Conservation (phyloP, 2,797 vertebrate species). For the Remorina albescens region DNA sequence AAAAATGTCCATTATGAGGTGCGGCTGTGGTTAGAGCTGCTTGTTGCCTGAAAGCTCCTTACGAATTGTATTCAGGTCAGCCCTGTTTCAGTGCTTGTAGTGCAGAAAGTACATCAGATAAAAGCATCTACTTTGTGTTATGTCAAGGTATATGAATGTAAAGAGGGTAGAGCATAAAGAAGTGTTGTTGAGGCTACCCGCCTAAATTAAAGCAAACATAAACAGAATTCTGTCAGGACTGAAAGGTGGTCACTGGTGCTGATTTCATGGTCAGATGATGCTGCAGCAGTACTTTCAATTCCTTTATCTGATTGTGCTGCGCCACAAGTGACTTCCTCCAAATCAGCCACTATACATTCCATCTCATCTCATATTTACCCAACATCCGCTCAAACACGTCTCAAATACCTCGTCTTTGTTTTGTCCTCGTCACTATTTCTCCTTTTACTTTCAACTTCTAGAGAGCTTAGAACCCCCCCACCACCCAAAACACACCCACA, state of each 20-base stretch:
- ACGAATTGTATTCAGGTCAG: background rate
- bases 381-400: constrained; percentile 25
- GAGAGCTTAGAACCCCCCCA: constrained; percentile 32
- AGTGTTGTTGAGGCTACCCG: constrained; percentile 30
- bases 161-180: constrained; percentile 10
- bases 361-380: constrained; percentile 46
- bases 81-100: background rate
- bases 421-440: constrained; percentile 16
- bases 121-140: background rate
- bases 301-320: constrained; percentile 43
- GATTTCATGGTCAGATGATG: background rate
- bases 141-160: constrained; percentile 5
- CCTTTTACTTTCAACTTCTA: constrained; percentile 50
- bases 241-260: background rate
- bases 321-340: constrained; percentile 26
- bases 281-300: constrained; percentile 1
- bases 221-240: background rate
- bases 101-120: background rate
- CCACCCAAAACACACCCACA: constrained; percentile 7
- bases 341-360: constrained; percentile 52
- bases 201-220: constrained; percentile 14
- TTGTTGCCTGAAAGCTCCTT: background rate
- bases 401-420: constrained; percentile 22
- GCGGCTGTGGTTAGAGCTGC: background rate
- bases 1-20: too few relatives aligned